These are phyloP conservation scores for Urophycis tenuis DNA, from an alignment of 2,797 vertebrate genomes.

Conservation along the genomic window DNA sequence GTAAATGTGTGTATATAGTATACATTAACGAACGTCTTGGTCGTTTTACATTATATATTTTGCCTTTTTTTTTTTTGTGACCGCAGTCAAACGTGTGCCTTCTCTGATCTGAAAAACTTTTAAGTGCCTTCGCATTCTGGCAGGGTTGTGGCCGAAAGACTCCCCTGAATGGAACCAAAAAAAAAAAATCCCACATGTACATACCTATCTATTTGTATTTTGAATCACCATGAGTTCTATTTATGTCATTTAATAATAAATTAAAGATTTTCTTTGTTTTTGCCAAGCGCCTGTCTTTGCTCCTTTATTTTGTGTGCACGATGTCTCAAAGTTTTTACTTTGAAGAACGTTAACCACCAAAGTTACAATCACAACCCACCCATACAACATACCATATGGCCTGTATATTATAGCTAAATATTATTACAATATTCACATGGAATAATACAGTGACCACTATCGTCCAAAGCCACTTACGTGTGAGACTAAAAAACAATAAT, in stretches of 20 bases:
- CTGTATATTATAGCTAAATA: not conserved
- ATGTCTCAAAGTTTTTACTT: not conserved
- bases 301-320: not conserved
- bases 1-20: slow-evolving; percentile 76
- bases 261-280: slow-evolving; percentile 65
- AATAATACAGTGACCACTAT: not conserved
- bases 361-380: not conserved
- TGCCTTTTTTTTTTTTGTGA: slow-evolving; percentile 30
- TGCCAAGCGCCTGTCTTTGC: slow-evolving; percentile 38
- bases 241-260: slow-evolving; percentile 83
- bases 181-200: slow-evolving; percentile 52
- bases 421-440: not conserved
- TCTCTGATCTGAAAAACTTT: slow-evolving; percentile 36
- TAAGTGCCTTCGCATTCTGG: slow-evolving; percentile 50
- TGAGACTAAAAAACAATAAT: not conserved
- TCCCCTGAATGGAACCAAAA: slow-evolving; percentile 24
- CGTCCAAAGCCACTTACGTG: not conserved
- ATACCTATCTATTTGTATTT: slow-evolving; percentile 75
- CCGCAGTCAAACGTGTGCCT: slow-evolving; percentile 13
- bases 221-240: slow-evolving; percentile 70
- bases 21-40: slow-evolving; percentile 64
- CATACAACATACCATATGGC: not conserved
- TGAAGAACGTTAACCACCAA: not conserved
- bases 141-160: slow-evolving; percentile 25
- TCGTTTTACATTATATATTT: slow-evolving; percentile 53